Evolutionary conservation across 92 coral and sea anemone genomes (phyloP).

Genomic region (Palythoa grandis): DNA sequence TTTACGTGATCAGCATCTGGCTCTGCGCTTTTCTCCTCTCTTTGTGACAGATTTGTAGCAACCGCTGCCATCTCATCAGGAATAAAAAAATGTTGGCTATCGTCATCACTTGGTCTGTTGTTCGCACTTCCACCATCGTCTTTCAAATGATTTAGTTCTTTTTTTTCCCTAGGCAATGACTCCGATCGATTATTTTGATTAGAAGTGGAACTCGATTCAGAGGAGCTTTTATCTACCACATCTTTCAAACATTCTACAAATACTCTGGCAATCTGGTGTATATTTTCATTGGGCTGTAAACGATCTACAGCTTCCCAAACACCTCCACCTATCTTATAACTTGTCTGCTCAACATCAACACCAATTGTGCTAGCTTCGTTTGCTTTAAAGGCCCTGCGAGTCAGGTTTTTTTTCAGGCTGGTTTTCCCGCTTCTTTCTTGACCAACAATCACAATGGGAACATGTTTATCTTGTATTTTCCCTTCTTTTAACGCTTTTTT

Average conservation of each 20-base stretch:
- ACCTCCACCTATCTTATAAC: background rate
- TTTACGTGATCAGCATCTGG: background rate
- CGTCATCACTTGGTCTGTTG: background rate
- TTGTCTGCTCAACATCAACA: slow-evolving; percentile 21
- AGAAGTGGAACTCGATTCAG: too few relatives aligned
- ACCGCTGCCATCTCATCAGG: slow-evolving; percentile 5
- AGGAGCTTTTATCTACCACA: background rate
- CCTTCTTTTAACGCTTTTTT: slow-evolving; percentile 25
- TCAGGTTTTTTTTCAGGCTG: slow-evolving; percentile 18
- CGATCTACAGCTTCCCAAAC: background rate
- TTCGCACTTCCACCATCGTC: background rate
- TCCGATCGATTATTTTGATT: background rate
- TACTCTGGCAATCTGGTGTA: background rate
- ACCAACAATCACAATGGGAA: slow-evolving; percentile 33
- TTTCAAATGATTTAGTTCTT: background rate
- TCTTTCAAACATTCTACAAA: background rate
- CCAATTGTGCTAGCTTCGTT: slow-evolving; percentile 13
- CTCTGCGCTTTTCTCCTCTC: background rate
- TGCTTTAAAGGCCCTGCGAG: background rate
- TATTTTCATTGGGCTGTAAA: background rate
- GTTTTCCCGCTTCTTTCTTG: slow-evolving; percentile 34
- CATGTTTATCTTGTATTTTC: slow-evolving; percentile 15
- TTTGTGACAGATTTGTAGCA: background rate
- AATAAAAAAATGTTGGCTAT: background rate
- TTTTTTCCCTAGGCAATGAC: background rate